Conservation (phyloP, 2,113 vertebrate genomes). For the Paralichthys olivaceus region DNA sequence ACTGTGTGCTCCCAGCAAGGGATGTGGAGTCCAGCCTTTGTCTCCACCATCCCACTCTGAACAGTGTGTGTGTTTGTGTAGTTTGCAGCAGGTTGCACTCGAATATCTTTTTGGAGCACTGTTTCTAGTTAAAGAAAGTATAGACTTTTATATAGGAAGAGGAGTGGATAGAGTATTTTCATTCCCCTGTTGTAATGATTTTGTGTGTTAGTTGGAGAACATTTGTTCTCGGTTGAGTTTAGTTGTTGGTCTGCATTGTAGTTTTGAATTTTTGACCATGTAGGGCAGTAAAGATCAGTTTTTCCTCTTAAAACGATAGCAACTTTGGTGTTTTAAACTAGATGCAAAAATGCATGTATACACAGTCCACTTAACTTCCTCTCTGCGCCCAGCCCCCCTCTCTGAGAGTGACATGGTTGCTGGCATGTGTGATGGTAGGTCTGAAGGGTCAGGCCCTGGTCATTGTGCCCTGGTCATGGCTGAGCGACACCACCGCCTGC, state of each 20-base stretch:
- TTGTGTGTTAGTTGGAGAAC: neutral
- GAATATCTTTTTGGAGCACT: constrained; percentile 31
- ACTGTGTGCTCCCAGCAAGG: constrained; percentile 80
- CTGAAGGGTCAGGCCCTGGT: constrained; percentile 78
- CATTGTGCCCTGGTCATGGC: constrained; percentile 82
- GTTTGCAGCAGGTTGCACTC: constrained; percentile 46
- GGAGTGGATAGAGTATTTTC: neutral
- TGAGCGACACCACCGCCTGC: constrained; percentile 81
- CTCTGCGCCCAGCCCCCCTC: constrained; percentile 39
- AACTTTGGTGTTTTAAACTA: constrained; percentile 1
- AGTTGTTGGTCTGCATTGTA: constrained; percentile 1
- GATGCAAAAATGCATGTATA: constrained; percentile 9
- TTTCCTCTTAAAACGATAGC: neutral
- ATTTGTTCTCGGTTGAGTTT: neutral
- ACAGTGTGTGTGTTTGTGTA: constrained; percentile 53
- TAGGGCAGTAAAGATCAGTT: neutral
- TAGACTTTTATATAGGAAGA: neutral
- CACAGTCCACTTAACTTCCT: constrained; percentile 62
- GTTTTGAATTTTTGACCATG: neutral
- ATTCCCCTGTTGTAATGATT: neutral
- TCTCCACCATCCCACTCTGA: constrained; percentile 64
- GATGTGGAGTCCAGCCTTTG: constrained; percentile 74
- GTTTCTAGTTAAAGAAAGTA: constrained; percentile 22
- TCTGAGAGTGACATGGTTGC: constrained; percentile 65
- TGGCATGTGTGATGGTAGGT: constrained; percentile 73